phyloP scores from a whole-genome alignment of 2,888 invertebrate genomes.

The Zygaena filipendulae region DNA sequence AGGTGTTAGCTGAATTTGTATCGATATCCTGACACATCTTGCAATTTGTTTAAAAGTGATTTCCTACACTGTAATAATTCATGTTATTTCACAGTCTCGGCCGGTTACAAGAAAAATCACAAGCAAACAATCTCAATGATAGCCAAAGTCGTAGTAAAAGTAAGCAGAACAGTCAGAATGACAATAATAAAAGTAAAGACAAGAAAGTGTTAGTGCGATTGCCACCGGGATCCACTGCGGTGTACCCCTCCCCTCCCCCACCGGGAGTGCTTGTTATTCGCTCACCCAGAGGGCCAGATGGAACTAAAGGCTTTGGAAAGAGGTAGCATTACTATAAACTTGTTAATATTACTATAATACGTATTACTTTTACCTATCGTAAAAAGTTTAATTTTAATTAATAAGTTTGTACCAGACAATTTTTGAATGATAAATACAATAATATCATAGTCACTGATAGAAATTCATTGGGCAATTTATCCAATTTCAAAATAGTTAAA shows the following conservation, averaged over 20 bases:
- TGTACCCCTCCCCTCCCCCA: conserved; percentile 53
- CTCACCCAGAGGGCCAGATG: conserved; percentile 83
- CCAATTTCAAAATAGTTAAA: conserved; percentile 1
- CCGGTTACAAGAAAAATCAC: conserved; percentile 54
- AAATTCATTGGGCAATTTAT: conserved; percentile 4
- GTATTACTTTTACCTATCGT: no score
- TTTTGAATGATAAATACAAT: no score
- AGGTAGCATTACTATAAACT: conserved; percentile 66
- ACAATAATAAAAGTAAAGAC: conserved; percentile 50
- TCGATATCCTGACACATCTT: no score
- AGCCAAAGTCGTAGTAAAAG: conserved; percentile 38
- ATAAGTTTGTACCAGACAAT: no score
- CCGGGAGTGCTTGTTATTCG: conserved; percentile 71
- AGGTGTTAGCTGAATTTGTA: no score
- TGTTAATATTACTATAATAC: no score
- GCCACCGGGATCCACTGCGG: conserved; percentile 39
- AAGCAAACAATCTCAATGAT: conserved; percentile 52
- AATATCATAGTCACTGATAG: no score
- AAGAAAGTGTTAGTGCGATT: conserved; percentile 47
- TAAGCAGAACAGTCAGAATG: conserved; percentile 33
- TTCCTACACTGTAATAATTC: no score
- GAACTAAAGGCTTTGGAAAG: conserved; percentile 65
- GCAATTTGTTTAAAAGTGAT: no score
- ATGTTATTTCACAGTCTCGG: conserved; percentile 42
- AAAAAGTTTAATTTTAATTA: no score